Evolutionary conservation across 1,140 invertebrate genomes (phyloP).

Genomic region (Ooceraea biroi): DNA sequence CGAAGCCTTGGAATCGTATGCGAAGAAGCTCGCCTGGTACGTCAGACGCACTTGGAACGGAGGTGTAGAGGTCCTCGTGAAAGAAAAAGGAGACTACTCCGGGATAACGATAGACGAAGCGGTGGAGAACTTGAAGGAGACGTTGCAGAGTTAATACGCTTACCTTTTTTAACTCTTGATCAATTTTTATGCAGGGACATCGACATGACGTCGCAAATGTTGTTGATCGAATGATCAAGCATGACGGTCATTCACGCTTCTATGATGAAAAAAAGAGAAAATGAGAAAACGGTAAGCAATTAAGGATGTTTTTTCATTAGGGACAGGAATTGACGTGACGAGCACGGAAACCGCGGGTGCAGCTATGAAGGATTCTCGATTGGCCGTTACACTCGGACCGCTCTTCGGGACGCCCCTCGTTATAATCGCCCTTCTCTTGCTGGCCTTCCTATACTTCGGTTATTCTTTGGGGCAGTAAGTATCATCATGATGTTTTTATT

Average conservation of each 20-base stretch:
- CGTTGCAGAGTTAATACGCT: conserved; percentile 63
- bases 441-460: conserved; percentile 73
- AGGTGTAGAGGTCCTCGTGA: conserved; percentile 79
- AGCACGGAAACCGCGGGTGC: conserved; percentile 72
- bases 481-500: not conserved
- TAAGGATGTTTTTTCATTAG: conserved; percentile 60
- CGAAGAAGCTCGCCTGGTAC: conserved; percentile 77
- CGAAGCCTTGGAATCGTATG: conserved; percentile 69
- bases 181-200: conserved; percentile 7
- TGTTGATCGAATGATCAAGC: not conserved
- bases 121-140: conserved; percentile 62
- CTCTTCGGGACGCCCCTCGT: conserved; percentile 74
- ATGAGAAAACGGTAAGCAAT: too few relatives aligned
- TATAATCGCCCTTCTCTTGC: conserved; percentile 70
- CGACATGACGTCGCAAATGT: not conserved
- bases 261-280: too few relatives aligned
- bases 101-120: conserved; percentile 73
- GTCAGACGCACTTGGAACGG: conserved; percentile 75
- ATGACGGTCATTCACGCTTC: too few relatives aligned
- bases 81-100: conserved; percentile 76
- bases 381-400: conserved; percentile 65
- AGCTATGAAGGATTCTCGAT: conserved; percentile 67
- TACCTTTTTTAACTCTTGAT: not conserved
- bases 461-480: conserved; percentile 81
- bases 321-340: conserved; percentile 68